Evolutionary conservation across 2,888 invertebrate species (phyloP).

Genomic region (Harpagoxenus sublaevis): DNA sequence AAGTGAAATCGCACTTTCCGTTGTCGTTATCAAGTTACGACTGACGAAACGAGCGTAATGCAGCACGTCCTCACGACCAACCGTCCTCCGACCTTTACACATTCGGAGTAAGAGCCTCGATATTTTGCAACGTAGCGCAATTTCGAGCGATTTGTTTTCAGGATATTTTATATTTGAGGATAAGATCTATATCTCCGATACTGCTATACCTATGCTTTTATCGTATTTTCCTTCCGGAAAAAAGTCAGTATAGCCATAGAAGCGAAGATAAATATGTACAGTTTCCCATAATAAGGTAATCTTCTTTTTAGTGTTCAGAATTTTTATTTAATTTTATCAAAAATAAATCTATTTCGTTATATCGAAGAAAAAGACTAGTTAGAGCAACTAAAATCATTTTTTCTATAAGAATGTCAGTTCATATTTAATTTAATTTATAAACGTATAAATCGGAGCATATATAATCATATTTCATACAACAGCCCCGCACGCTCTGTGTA

Average conservation of each 20-base stretch:
- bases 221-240: background rate
- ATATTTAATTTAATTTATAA: background rate
- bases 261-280: background rate
- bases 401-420: background rate
- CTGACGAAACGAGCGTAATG: conserved; percentile 24
- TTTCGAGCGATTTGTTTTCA: background rate
- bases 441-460: background rate
- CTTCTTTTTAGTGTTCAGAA: background rate
- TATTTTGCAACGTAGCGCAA: conserved; percentile 12
- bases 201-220: background rate
- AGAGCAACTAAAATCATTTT: background rate
- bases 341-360: background rate
- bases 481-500: conserved; percentile 68
- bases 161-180: background rate
- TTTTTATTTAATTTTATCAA: background rate
- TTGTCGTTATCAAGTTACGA: conserved; percentile 30
- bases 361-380: background rate
- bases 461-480: conserved; percentile 77
- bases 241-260: background rate
- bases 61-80: conserved; percentile 14
- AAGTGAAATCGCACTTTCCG: conserved; percentile 25
- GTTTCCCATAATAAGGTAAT: background rate
- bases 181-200: conserved; percentile 1
- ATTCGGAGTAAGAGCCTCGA: background rate
- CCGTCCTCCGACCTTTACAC: background rate